A percentile compares a stretch with the other conserved stretches of the same genome.
These are phyloP conservation scores for human DNA, from an alignment of 2,113 vertebrate species.

Conservation along the genomic window GRCh38 chr15:101649001-101649500, in stretches of 20 bases:
- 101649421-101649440: neutral
- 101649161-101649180: neutral
- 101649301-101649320: neutral
- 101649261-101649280: neutral
- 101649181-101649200: neutral
- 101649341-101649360: neutral
- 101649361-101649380: neutral
- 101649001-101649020: neutral
- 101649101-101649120: neutral
- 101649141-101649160: neutral
- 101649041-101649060: neutral
- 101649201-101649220: neutral
- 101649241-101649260: neutral
- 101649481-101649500: neutral
- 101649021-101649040: neutral
- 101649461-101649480: neutral
- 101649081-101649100: neutral
- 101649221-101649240: neutral
- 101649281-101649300: neutral
- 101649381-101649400: neutral
- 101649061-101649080: neutral
- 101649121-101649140: neutral
- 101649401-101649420: neutral
- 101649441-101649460: neutral
- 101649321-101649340: neutral